Conservation (phyloP, 1,140 invertebrate species). For the Nasonia longicornis region DNA sequence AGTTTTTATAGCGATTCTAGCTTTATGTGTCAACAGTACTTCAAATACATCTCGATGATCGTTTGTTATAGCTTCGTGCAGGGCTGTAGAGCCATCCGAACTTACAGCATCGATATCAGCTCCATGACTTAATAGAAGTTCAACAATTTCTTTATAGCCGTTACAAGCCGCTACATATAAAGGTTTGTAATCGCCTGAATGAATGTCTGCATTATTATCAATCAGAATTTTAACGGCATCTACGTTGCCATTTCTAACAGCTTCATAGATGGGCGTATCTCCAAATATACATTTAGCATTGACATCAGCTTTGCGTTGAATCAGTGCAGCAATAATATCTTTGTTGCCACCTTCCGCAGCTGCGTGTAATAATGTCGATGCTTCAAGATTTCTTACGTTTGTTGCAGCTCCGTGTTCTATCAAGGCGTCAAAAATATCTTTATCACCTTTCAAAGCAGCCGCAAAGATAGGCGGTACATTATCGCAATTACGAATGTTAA, state of each 20-base stretch:
- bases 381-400: conserved; percentile 16
- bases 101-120: conserved; percentile 10
- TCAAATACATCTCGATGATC: too few species aligned
- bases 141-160: neutral
- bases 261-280: too few species aligned
- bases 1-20: too few species aligned
- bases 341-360: conserved; percentile 40
- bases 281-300: neutral
- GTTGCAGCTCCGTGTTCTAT: conserved; percentile 29
- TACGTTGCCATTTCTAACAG: too few species aligned
- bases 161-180: neutral
- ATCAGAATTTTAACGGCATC: too few species aligned
- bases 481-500: too few species aligned
- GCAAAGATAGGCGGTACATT: conserved; percentile 11
- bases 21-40: too few species aligned
- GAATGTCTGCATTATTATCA: too few species aligned
- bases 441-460: conserved; percentile 13
- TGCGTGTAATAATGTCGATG: conserved; percentile 41
- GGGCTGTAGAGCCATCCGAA: too few species aligned
- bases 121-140: neutral
- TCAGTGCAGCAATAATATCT: conserved; percentile 72
- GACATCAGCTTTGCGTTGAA: neutral
- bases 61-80: too few species aligned
- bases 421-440: conserved; percentile 43
- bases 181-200: neutral